phyloP scores from a whole-genome alignment of 2,888 invertebrate species.

The Imbricaverruca yamaguchii region DNA sequence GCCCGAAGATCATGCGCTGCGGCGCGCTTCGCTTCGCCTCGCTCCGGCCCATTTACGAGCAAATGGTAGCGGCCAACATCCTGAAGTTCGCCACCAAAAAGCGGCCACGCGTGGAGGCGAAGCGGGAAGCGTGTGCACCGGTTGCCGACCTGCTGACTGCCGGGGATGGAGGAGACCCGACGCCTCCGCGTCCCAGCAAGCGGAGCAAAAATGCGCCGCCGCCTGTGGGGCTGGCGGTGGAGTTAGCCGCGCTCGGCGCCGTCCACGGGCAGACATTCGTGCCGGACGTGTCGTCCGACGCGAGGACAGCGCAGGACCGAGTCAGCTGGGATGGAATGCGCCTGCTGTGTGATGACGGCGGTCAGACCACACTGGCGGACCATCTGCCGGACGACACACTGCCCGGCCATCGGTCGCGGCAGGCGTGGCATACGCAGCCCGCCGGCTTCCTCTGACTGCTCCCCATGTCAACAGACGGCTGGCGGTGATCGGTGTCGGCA shows the following conservation, averaged over 20 bases:
- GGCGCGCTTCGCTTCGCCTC: neutral
- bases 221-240: neutral
- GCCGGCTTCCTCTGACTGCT: neutral
- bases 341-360: neutral
- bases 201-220: neutral
- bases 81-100: conserved; percentile 3
- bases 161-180: neutral
- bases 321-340: neutral
- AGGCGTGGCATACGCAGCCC: neutral
- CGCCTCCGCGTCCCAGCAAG: neutral
- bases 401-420: neutral
- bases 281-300: neutral
- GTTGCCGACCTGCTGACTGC: neutral
- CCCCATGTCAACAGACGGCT: too few relatives aligned
- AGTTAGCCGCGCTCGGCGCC: neutral
- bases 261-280: neutral
- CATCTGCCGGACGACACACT: neutral
- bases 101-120: neutral
- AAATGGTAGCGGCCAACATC: conserved; percentile 5
- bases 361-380: neutral
- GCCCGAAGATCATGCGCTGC: neutral
- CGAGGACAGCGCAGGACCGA: neutral
- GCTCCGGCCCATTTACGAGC: neutral
- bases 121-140: neutral
- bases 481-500: too few relatives aligned